These are phyloP conservation scores for Schizopygopsis malacanthus DNA, from an alignment of 2,797 vertebrate genomes.

Conservation along the genomic window DNA sequence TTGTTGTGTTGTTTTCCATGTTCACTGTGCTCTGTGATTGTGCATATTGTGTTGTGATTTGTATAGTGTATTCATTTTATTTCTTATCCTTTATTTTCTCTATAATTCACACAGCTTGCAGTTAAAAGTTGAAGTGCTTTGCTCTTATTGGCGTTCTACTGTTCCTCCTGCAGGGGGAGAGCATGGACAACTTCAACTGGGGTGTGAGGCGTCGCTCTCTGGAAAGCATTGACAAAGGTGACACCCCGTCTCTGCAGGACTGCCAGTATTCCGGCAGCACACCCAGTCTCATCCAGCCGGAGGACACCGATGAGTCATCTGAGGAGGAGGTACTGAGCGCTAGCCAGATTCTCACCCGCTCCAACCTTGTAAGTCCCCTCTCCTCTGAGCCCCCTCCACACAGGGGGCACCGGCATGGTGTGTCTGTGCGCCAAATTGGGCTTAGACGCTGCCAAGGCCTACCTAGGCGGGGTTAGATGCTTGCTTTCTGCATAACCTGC, in stretches of 20 bases:
- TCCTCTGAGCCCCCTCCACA: slow-evolving; percentile 68
- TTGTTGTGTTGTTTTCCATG: slow-evolving; percentile 5
- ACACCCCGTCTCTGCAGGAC: slow-evolving; percentile 95
- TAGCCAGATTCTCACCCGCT: slow-evolving; percentile 93
- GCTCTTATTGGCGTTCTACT: neutral
- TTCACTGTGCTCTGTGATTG: slow-evolving; percentile 17
- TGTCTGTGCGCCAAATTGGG: slow-evolving; percentile 61
- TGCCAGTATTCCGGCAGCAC: slow-evolving; percentile 95
- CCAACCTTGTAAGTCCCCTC: slow-evolving; percentile 89
- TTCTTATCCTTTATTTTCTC: neutral
- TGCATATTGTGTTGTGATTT: neutral
- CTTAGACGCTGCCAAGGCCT: slow-evolving; percentile 67
- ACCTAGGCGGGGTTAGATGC: slow-evolving; percentile 71
- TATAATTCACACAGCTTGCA: neutral
- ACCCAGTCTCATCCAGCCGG: slow-evolving; percentile 96
- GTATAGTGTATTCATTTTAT: neutral
- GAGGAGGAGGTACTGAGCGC: slow-evolving; percentile 98
- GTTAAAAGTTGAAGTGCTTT: neutral
- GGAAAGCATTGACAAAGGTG: slow-evolving; percentile 98
- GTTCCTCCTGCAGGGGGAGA: slow-evolving; percentile 87
- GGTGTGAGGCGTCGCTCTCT: slow-evolving; percentile 95
- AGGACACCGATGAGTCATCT: slow-evolving; percentile 98
- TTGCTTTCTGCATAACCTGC: slow-evolving; percentile 78
- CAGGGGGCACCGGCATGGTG: slow-evolving; percentile 76
- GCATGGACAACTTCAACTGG: slow-evolving; percentile 99